Evolutionary conservation across 2,113 vertebrate species (phyloP), one percentile per base, ranked within the genome.

Genomic region (Passer domesticus): DNA sequence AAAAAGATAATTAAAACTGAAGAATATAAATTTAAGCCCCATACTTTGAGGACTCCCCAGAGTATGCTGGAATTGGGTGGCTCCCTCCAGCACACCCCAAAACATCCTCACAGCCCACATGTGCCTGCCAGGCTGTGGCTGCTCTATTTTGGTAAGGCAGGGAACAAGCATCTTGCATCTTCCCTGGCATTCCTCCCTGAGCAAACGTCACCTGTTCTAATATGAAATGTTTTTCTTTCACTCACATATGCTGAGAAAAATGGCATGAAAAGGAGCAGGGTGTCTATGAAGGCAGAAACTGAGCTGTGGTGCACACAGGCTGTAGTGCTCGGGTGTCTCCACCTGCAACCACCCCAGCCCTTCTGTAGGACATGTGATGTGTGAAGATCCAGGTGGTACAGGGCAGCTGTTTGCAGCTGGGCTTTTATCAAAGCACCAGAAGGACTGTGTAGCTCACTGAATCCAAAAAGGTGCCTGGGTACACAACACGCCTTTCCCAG

Each of bases 361-460:
- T 58, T 25, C 0, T 16, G 21, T 1, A 68, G 56, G 25, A 27
- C 43, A 43, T 1, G 0, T 7, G 4, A 6, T 3, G 4, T 25
- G 56, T 49, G 24, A 25, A 11, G 41, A 15, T 9, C 15, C 1
- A 5, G 50, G 25, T 31, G 49, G 28, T 8, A 14, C 31, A 41
- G 68, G 24, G 19, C 52, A 46, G 56, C 6, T 23, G 13, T n/a
- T 11, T 5, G 2, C 10, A 82, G 30, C 10, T 4, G 9, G n/a
- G 12, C 9, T 41, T 84, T 17, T 73, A 37, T 16, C 46, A 60
- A 52, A 68, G 35, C 53, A 15, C 1, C 2, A 33, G 5, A 69
- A 22, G 21, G 80, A 35, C 20, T 33, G 35, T 77, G 75, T 1
- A 56, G 24, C 39, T 66, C 39, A 6, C 10, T 31, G 16, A 83